Percentiles rank a stretch among this genome's conserved stretches.
Evolutionary conservation across 2,113 vertebrate genomes (phyloP).

Genomic region (Osmerus eperlanus): DNA sequence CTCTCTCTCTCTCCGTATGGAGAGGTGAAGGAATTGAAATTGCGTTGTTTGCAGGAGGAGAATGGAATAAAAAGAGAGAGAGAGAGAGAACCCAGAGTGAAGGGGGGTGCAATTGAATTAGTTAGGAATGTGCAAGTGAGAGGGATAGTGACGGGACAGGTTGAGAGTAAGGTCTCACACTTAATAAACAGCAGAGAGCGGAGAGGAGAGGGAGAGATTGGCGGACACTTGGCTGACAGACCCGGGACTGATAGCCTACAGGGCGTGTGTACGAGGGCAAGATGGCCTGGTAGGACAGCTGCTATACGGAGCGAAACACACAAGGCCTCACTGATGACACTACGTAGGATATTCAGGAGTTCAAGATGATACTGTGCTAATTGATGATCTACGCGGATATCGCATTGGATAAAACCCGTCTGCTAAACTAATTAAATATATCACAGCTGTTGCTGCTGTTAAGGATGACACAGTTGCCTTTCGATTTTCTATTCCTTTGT

Average conservation of each 20-base stretch:
- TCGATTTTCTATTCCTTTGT: too few species aligned
- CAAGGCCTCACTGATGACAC: background rate
- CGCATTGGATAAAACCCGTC: too few species aligned
- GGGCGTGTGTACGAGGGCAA: too few species aligned
- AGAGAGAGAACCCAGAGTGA: slow-evolving; percentile 7
- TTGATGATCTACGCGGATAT: too few species aligned
- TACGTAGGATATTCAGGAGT: too few species aligned
- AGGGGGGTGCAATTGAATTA: slow-evolving; percentile 62
- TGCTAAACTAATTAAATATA: too few species aligned
- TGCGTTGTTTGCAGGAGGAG: slow-evolving; percentile 35
- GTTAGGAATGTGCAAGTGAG: slow-evolving; percentile 37
- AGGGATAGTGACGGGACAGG: slow-evolving; percentile 39
- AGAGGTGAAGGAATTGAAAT: slow-evolving; percentile 38
- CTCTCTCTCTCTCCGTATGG: slow-evolving; percentile 28
- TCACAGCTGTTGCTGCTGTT: too few species aligned
- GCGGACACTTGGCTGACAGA: slow-evolving; percentile 7
- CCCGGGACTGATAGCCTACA: background rate
- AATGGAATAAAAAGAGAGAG: slow-evolving; percentile 23
- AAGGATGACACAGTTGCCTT: too few species aligned
- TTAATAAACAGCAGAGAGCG: slow-evolving; percentile 34
- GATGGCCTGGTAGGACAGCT: too few species aligned
- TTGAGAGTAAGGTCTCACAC: slow-evolving; percentile 46
- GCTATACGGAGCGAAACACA: too few species aligned
- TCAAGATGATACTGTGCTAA: too few species aligned
- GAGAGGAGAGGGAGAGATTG: slow-evolving; percentile 25